A percentile compares a stretch with the other conserved stretches of the same genome.
Conservation (phyloP, 30 jellyfish, hydroid and myxozoan species). For the Turritopsis rubra region DNA sequence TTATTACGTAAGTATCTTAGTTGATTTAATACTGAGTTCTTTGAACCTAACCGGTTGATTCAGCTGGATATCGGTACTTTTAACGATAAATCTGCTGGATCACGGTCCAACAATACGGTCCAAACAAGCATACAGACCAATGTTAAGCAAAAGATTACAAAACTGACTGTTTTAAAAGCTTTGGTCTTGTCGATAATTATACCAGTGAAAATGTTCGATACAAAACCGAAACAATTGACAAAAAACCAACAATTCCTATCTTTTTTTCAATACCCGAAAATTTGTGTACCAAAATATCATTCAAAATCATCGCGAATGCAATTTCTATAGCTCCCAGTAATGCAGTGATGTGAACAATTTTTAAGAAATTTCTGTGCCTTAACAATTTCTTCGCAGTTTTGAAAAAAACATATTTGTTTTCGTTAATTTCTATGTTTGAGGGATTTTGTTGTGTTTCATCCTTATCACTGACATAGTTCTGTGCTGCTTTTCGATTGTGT, state of each 20-base stretch:
- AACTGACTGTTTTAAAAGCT: conserved; percentile 11
- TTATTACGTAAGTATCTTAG: no score
- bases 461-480: neutral
- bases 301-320: conserved; percentile 6
- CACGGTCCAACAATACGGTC: conserved; percentile 21
- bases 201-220: conserved; percentile 18
- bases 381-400: conserved; percentile 15
- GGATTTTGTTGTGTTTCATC: neutral
- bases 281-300: conserved; percentile 1
- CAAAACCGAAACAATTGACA: conserved; percentile 17
- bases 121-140: conserved; percentile 1
- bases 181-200: conserved; percentile 27
- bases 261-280: conserved; percentile 25
- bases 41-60: no score
- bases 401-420: neutral
- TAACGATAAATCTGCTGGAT: no score
- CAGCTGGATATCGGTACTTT: no score
- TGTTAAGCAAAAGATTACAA: conserved; percentile 16
- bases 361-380: neutral
- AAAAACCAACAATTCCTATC: conserved; percentile 28
- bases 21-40: no score
- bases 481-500: neutral
- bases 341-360: conserved; percentile 16
- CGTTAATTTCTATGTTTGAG: neutral
- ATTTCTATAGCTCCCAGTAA: conserved; percentile 17